These are phyloP conservation scores for Podotricha telesiphe DNA, from an alignment of 2,888 invertebrate species.

Conservation along the genomic window DNA sequence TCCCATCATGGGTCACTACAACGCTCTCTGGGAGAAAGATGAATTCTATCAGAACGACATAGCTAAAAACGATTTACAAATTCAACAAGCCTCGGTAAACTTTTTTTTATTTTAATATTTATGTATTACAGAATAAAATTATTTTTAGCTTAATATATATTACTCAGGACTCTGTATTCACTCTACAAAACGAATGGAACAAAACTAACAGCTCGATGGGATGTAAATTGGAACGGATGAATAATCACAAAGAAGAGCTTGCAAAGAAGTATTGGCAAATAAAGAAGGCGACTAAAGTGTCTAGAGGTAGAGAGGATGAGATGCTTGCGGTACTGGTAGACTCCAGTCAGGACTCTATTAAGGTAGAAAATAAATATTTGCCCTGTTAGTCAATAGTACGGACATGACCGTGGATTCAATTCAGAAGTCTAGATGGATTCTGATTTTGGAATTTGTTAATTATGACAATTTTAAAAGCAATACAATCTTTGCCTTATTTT, in stretches of 20 bases:
- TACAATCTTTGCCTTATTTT: too few species aligned
- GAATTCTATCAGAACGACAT: constrained; percentile 81
- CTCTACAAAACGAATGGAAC: constrained; percentile 78
- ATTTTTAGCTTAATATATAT: too few species aligned
- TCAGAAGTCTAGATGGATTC: too few species aligned
- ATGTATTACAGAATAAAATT: too few species aligned
- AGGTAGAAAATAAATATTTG: constrained; percentile 59
- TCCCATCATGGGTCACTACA: constrained; percentile 75
- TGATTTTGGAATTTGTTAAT: too few species aligned
- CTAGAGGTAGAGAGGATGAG: constrained; percentile 75
- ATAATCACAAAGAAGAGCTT: constrained; percentile 74
- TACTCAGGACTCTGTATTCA: constrained; percentile 64
- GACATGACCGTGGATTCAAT: too few species aligned
- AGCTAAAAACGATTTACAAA: constrained; percentile 66
- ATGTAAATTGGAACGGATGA: constrained; percentile 73
- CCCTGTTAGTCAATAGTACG: background rate
- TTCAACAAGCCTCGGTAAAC: constrained; percentile 65
- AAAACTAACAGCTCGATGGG: constrained; percentile 72
- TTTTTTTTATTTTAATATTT: too few species aligned
- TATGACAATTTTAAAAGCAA: too few species aligned
- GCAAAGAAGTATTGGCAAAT: constrained; percentile 74
- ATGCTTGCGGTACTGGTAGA: constrained; percentile 85
- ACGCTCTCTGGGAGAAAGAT: constrained; percentile 71
- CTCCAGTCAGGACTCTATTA: constrained; percentile 83
- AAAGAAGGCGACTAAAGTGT: constrained; percentile 80